phyloP scores from a whole-genome alignment of 2,888 invertebrate genomes.

The Ochropleura leucogaster region DNA sequence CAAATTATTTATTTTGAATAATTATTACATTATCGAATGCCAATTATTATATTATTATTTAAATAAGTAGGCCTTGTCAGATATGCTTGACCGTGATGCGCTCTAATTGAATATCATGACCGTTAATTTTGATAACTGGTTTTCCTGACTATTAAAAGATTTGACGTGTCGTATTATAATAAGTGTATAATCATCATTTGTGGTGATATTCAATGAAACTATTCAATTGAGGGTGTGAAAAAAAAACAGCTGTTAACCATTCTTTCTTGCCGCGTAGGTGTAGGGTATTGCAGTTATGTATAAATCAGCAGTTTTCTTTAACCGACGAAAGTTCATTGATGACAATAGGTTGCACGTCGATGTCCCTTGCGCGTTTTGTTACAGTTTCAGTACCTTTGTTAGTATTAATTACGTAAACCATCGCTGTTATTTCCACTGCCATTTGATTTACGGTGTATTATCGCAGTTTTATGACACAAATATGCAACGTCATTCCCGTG shows the following conservation, averaged over 20 bases:
- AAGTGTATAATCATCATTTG: not conserved
- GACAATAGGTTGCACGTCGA: not conserved
- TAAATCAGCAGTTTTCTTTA: not conserved
- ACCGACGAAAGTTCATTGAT: not conserved
- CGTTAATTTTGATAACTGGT: not conserved
- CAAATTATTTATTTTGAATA: not conserved
- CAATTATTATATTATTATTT: not conserved
- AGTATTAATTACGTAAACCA: constrained; percentile 3
- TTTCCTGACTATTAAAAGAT: not conserved
- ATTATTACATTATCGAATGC: not conserved
- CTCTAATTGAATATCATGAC: constrained; percentile 1
- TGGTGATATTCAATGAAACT: not conserved
- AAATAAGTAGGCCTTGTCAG: constrained; percentile 12
- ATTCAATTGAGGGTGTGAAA: not conserved
- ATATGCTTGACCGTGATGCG: constrained; percentile 18
- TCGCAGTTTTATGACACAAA: not conserved
- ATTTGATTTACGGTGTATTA: not conserved
- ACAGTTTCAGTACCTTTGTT: not conserved
- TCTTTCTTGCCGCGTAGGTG: not conserved
- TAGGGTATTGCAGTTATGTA: not conserved
- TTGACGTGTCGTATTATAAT: too few relatives aligned
- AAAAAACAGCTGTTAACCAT: not conserved
- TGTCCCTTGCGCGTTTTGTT: not conserved
- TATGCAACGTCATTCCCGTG: not conserved
- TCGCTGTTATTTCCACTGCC: not conserved